These are phyloP conservation scores for Mus minutoides DNA, from an alignment of 2,797 vertebrate genomes.

Conservation along the genomic window DNA sequence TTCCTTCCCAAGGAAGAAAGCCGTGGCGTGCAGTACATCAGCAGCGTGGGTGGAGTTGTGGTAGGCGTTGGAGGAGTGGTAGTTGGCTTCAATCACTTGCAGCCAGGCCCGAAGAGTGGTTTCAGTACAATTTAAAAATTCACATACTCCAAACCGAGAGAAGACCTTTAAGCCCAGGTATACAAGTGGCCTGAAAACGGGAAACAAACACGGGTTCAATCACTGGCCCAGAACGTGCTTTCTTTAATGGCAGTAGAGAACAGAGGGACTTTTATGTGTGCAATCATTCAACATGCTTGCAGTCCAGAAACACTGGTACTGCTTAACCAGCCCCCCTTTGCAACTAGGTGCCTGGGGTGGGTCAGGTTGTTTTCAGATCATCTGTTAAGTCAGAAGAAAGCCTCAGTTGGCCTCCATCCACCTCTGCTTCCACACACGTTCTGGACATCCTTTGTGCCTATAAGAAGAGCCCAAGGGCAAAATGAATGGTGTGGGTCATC, in stretches of 20 bases:
- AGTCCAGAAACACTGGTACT: not conserved
- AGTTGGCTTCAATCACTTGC: conserved; percentile 91
- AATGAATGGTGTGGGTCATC: not conserved
- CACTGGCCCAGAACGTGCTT: not conserved
- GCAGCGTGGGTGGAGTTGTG: conserved; percentile 91
- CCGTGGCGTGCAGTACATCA: conserved; percentile 89
- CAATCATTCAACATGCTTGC: not conserved
- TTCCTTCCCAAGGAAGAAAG: conserved; percentile 89
- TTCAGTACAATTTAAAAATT: conserved; percentile 90
- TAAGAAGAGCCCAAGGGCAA: not conserved
- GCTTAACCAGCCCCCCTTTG: not conserved
- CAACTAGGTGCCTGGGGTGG: not conserved
- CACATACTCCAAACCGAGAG: conserved; percentile 88
- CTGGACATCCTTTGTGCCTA: not conserved
- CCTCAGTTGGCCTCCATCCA: not conserved
- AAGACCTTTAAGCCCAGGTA: conserved; percentile 90
- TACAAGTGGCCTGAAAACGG: conserved; percentile 87
- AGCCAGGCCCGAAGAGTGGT: conserved; percentile 88
- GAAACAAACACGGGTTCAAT: not conserved
- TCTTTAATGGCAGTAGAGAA: not conserved
- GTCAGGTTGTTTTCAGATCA: not conserved
- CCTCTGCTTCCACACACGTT: not conserved
- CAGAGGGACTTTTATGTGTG: not conserved
- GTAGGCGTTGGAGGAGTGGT: conserved; percentile 90
- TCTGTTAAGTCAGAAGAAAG: not conserved